Evolutionary conservation across 2,113 vertebrate species (phyloP).

Genomic region (Illadopsis cleaveri): DNA sequence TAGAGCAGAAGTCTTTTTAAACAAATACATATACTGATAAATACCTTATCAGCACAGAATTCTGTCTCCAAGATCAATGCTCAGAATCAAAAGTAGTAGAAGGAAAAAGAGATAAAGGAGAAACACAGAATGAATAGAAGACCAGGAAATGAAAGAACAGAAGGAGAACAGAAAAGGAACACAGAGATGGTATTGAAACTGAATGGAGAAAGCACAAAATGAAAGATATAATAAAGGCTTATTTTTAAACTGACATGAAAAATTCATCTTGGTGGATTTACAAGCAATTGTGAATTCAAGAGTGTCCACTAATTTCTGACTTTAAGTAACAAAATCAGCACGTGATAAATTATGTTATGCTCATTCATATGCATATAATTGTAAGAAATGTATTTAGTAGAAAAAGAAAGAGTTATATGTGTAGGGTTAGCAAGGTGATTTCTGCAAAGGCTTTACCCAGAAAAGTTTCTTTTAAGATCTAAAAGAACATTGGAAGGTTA

Average conservation of each 20-base stretch:
- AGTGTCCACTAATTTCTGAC: neutral
- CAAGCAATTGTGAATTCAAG: neutral
- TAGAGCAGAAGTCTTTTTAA: neutral
- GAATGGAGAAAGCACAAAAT: neutral
- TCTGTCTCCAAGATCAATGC: neutral
- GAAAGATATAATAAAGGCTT: neutral
- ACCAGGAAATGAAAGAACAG: neutral
- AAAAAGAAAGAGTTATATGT: neutral
- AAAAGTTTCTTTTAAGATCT: neutral
- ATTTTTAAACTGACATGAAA: conserved; percentile 9
- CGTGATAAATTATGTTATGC: neutral
- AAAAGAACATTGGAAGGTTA: conserved; percentile 29
- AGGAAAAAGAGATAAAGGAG: neutral
- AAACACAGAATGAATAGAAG: neutral
- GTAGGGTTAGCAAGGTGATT: neutral
- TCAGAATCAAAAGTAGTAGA: neutral
- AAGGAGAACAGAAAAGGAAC: neutral
- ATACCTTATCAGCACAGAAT: neutral
- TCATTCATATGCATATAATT: neutral
- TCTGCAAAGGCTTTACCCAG: neutral
- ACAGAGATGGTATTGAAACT: neutral
- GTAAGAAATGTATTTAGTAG: neutral
- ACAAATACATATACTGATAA: neutral
- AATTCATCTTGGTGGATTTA: neutral
- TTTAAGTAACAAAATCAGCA: neutral